These are phyloP conservation scores for Heliothis subflexa DNA, from an alignment of 1,140 invertebrate species.

Conservation along the genomic window DNA sequence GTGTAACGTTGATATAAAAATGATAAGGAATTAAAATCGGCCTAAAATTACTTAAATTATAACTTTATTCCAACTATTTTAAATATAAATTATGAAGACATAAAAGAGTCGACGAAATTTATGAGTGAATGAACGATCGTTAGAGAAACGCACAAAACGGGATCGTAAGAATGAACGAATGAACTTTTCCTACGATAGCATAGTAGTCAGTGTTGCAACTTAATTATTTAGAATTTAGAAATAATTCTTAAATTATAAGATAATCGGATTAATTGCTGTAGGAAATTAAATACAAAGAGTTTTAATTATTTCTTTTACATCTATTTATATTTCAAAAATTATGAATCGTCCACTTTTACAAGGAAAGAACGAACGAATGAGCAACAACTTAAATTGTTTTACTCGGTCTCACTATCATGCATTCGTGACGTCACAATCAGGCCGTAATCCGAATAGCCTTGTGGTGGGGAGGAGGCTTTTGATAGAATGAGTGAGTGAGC, in stretches of 20 bases:
- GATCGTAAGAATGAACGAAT: constrained; percentile 52
- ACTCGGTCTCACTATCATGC: neutral
- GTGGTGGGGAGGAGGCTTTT: constrained; percentile 71
- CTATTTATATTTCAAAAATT: neutral
- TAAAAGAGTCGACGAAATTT: constrained; percentile 77
- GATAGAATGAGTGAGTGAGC: constrained; percentile 58
- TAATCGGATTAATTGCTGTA: neutral
- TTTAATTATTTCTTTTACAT: too few relatives aligned
- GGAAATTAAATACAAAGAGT: neutral
- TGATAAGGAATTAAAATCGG: constrained; percentile 54
- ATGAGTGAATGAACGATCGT: constrained; percentile 66
- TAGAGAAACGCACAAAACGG: constrained; percentile 8
- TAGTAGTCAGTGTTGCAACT: constrained; percentile 57
- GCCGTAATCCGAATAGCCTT: constrained; percentile 2
- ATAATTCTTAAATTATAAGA: neutral
- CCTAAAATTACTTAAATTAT: constrained; percentile 48
- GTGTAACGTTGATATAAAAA: constrained; percentile 55
- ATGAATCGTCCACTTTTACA: neutral
- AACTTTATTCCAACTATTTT: constrained; percentile 49
- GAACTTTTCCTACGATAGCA: constrained; percentile 42
- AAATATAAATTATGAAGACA: constrained; percentile 62
- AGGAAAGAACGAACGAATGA: constrained; percentile 35
- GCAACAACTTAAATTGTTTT: neutral
- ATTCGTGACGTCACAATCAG: constrained; percentile 20
- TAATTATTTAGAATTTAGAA: neutral